Evolutionary conservation across 2,113 vertebrate species (phyloP).

Genomic region (Phoenicopterus ruber): DNA sequence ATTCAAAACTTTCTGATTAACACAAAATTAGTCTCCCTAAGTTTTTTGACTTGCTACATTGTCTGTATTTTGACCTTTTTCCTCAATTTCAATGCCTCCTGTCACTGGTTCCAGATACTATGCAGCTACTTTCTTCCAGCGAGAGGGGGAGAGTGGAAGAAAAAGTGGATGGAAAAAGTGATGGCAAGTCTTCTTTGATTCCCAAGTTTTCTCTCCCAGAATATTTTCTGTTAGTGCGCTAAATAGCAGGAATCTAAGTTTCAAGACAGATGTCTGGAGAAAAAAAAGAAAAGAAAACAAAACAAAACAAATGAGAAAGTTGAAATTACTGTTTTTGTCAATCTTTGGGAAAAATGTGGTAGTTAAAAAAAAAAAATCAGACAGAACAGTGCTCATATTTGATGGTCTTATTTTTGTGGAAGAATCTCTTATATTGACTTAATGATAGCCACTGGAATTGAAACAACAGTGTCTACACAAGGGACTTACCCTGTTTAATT

Average conservation of each 20-base stretch:
- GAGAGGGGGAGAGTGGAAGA: background rate
- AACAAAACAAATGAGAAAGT: background rate
- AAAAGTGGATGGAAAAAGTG: background rate
- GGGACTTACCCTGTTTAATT: slow-evolving; percentile 34
- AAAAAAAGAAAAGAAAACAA: too few species aligned
- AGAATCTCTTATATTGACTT: slow-evolving; percentile 35
- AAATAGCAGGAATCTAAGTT: background rate
- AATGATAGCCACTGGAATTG: slow-evolving; percentile 31
- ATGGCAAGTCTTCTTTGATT: background rate
- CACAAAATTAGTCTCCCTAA: background rate
- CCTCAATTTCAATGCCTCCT: background rate
- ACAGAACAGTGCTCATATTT: background rate
- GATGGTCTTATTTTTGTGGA: slow-evolving; percentile 26
- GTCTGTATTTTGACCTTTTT: background rate
- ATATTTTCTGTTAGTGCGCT: background rate
- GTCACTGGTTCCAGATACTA: background rate
- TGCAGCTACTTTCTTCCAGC: background rate
- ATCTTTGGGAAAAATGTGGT: background rate
- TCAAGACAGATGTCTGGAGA: background rate
- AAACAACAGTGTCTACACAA: slow-evolving; percentile 44
- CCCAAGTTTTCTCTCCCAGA: background rate
- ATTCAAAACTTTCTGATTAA: background rate
- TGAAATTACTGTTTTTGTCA: background rate
- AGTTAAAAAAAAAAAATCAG: background rate
- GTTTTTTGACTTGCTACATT: fast-evolving